Conservation (phyloP, 2,797 vertebrate genomes). For the Enteromius trimaculatus region DNA sequence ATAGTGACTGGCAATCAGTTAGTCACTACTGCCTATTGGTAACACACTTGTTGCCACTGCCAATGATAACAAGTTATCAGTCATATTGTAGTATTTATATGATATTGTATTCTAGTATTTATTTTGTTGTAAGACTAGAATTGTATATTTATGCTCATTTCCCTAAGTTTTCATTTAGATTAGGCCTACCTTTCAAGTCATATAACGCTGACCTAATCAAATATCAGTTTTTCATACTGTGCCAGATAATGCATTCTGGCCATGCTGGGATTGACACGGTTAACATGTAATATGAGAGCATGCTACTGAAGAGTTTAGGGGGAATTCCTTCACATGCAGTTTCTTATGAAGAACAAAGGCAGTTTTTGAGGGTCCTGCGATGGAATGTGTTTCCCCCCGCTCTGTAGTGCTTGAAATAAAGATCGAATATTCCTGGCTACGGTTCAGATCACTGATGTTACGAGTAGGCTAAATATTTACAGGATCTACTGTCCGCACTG, state of each 20-base stretch:
- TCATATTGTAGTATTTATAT: not conserved
- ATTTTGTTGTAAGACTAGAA: not conserved
- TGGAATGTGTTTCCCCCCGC: not conserved
- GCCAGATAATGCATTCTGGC: not conserved
- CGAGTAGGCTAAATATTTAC: slow-evolving; percentile 43
- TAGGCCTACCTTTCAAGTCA: not conserved
- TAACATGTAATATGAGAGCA: not conserved
- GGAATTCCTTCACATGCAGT: not conserved
- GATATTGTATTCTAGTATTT: not conserved
- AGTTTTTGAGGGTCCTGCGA: slow-evolving; percentile 2
- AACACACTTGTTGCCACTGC: not conserved
- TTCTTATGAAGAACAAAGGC: slow-evolving; percentile 20
- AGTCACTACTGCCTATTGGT: not conserved
- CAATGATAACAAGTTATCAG: no score
- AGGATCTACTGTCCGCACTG: not conserved
- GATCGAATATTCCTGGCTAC: slow-evolving; percentile 7
- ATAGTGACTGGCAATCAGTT: not conserved
- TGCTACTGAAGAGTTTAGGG: not conserved
- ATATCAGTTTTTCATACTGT: not conserved
- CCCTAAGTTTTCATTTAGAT: not conserved
- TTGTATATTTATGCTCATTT: not conserved
- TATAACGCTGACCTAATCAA: not conserved
- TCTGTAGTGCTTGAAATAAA: not conserved
- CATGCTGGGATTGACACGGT: not conserved
- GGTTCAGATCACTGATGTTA: not conserved